Evolutionary conservation across 2,888 invertebrate species (phyloP).

Genomic region (Phorcus lineatus): DNA sequence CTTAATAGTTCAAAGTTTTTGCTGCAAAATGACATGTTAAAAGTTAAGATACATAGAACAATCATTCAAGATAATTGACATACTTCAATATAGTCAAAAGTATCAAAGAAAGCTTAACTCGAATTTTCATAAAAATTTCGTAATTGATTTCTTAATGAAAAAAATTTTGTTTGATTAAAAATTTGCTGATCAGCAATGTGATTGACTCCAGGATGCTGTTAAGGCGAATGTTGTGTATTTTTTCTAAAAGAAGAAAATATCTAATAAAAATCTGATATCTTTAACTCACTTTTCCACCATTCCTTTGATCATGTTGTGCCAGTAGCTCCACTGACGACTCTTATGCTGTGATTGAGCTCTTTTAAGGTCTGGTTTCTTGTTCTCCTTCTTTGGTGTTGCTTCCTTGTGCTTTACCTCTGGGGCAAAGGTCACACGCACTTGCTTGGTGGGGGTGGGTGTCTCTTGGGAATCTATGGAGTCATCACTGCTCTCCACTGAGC

Average conservation of each 20-base stretch:
- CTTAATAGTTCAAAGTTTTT: constrained; percentile 70
- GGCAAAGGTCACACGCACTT: neutral
- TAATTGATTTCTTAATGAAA: no score
- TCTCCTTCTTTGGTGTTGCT: neutral
- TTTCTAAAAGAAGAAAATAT: no score
- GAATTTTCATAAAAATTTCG: no score
- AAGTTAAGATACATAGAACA: neutral
- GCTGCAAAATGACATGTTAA: constrained; percentile 40
- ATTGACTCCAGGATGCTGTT: no score
- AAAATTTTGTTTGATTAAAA: no score
- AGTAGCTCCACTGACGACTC: constrained; percentile 62
- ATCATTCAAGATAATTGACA: no score
- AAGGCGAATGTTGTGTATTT: no score
- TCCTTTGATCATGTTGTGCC: constrained; percentile 58
- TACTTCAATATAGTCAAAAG: no score
- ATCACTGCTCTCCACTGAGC: constrained; percentile 30
- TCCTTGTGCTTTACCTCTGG: neutral
- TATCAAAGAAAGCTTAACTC: no score
- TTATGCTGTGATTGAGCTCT: constrained; percentile 43
- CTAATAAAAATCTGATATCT: neutral
- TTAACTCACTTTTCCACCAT: constrained; percentile 63
- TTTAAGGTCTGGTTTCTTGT: constrained; percentile 23
- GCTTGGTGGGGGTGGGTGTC: neutral
- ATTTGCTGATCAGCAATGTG: no score
- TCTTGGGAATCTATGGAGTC: neutral